A percentile compares a stretch with the other conserved stretches of the same genome.
Evolutionary conservation across 2,888 invertebrate species (phyloP).

Genomic region (Caradrina clavipalpis): DNA sequence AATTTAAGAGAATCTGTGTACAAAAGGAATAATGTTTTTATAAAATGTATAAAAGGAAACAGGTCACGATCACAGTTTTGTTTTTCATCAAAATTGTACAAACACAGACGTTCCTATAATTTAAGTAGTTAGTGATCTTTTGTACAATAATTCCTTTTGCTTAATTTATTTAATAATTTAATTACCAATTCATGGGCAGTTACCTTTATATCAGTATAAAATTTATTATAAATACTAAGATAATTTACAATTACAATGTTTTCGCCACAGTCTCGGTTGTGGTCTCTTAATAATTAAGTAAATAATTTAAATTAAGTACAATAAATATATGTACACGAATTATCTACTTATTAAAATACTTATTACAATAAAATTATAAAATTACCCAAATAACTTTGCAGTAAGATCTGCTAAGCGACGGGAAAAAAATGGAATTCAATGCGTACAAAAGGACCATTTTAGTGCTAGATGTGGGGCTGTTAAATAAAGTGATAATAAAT

Average conservation of each 20-base stretch:
- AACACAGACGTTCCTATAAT: conserved; percentile 36
- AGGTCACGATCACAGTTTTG: conserved; percentile 65
- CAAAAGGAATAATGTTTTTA: conserved; percentile 28
- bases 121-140: conserved; percentile 46
- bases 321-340: conserved; percentile 1
- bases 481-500: neutral
- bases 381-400: conserved; percentile 6
- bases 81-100: conserved; percentile 51
- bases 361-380: conserved; percentile 15
- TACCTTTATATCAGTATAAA: conserved; percentile 34
- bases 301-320: conserved; percentile 8
- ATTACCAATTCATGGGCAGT: conserved; percentile 55
- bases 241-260: conserved; percentile 24
- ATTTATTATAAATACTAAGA: conserved; percentile 6
- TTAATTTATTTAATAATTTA: conserved; percentile 30
- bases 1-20: conserved; percentile 46
- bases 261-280: conserved; percentile 51
- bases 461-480: neutral
- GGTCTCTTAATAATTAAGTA: conserved; percentile 21
- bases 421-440: neutral
- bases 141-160: conserved; percentile 64
- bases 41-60: conserved; percentile 61
- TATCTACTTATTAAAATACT: conserved; percentile 5
- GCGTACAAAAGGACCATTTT: neutral
- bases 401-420: conserved; percentile 8